Evolutionary conservation across 2,888 invertebrate genomes (phyloP), one percentile per base, ranked within the genome.

Genomic region (Drosophila paramelanica): DNA sequence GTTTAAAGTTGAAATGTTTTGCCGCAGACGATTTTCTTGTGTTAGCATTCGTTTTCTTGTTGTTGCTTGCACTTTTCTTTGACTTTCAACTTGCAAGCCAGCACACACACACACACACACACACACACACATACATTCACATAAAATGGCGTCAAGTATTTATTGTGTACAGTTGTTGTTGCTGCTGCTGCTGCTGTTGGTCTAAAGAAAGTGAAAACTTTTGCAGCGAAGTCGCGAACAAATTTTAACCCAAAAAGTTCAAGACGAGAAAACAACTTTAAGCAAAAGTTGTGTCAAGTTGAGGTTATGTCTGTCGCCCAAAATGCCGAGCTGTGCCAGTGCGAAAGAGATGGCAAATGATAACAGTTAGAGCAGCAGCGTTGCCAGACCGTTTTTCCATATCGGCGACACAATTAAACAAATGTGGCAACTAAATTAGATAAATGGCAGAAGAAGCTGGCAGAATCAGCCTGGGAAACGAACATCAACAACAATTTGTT

Each of bases 151-250:
- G 81, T 87, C 78, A 84, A 85, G 87, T 78, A 84, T 87, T 84
- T 84, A 77, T 87, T 86, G 80, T 74, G 71, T 67, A 50, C 55
- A 66, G 58, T 70, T 75, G 62, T 75, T 69, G 60, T 47, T 49
- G 47, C 43, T 58, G 68, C 39, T 69, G 60, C 45, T 49, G 47
- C 43, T 58, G 68, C 39, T 68, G 66, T 43, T 60, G 42, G 46
- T 59, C 38, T 42, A 76, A 76, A 56, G 87, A 85, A 85, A 85
- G 85, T 85, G 85, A 85, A 85, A 85, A 87, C 81, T 85, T 87
- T 78, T 76, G 72, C 75, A 69, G 74, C 72, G 49, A 73, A 81
- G 69, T 78, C 83, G 83, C 83, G 83, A 79, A 74, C 80, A 71
- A 80, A 85, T 74, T 79, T 81, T 77, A 69, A 82, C 75, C 69